phyloP scores from a whole-genome alignment of 2,797 vertebrate genomes.

The Enteromius argenteus region DNA sequence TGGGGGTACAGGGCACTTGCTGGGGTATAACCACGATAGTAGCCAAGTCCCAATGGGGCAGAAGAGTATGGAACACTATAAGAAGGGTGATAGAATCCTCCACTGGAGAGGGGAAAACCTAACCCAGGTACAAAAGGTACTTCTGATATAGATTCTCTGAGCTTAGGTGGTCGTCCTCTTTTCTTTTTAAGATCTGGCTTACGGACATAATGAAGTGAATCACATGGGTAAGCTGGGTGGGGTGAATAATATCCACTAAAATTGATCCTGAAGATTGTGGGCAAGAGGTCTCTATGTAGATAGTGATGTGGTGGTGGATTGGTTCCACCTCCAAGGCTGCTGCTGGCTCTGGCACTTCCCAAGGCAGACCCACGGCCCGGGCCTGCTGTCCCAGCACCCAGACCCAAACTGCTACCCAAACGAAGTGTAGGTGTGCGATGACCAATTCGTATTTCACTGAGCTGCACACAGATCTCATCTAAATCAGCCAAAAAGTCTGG shows the following conservation, averaged over 20 bases:
- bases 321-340: slow-evolving; percentile 70
- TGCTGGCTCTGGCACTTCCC: slow-evolving; percentile 68
- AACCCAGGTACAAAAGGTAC: slow-evolving; percentile 96
- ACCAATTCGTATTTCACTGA: slow-evolving; percentile 93
- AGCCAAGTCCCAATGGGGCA: slow-evolving; percentile 92
- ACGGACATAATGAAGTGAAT: slow-evolving; percentile 97
- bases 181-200: slow-evolving; percentile 98
- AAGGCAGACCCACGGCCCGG: slow-evolving; percentile 71
- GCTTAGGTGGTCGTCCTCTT: slow-evolving; percentile 93
- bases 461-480: slow-evolving; percentile 89
- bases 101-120: slow-evolving; percentile 88
- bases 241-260: slow-evolving; percentile 96
- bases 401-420: slow-evolving; percentile 75
- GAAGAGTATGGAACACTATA: slow-evolving; percentile 96
- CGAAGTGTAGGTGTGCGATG: slow-evolving; percentile 85
- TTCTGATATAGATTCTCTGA: slow-evolving; percentile 95
- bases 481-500: slow-evolving; percentile 94
- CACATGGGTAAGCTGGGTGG: slow-evolving; percentile 93
- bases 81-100: slow-evolving; percentile 94
- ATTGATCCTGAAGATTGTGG: slow-evolving; percentile 97
- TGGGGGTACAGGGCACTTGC: slow-evolving; percentile 92
- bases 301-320: slow-evolving; percentile 90
- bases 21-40: slow-evolving; percentile 93
- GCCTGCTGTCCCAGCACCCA: slow-evolving; percentile 65
- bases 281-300: slow-evolving; percentile 91